phyloP scores from a whole-genome alignment of 2,797 vertebrate genomes.

The Acrocephalus scirpaceus region DNA sequence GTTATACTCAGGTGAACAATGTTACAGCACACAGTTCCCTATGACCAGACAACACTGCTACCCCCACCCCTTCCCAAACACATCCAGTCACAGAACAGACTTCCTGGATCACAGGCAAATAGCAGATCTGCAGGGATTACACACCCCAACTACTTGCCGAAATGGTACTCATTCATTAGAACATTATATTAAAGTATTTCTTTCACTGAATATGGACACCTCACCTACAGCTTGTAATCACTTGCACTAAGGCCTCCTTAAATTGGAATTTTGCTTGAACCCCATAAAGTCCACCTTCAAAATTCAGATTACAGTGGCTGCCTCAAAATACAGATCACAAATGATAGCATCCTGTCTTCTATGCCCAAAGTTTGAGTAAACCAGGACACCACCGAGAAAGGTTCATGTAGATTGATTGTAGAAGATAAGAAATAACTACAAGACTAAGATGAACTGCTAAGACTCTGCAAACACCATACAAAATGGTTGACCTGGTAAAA shows the following conservation, averaged over 20 bases:
- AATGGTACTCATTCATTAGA: not conserved
- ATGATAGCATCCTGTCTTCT: not conserved
- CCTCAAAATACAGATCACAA: not conserved
- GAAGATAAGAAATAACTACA: not conserved
- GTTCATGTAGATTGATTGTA: not conserved
- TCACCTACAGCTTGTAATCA: not conserved
- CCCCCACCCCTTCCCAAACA: too few species aligned
- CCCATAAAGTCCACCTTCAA: not conserved
- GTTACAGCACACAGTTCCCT: not conserved
- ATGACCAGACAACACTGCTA: not conserved
- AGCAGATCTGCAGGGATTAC: not conserved
- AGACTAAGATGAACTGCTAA: not conserved
- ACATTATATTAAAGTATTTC: not conserved
- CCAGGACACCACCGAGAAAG: not conserved
- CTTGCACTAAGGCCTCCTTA: not conserved
- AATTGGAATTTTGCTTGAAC: not conserved
- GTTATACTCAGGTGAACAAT: rapidly evolving
- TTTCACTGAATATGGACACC: not conserved
- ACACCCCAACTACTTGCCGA: not conserved
- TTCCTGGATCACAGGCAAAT: not conserved
- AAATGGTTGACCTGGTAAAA: not conserved
- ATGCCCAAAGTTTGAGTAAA: not conserved
- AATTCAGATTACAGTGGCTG: not conserved
- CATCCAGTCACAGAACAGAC: not conserved
- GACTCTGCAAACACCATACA: not conserved